Percentiles rank a stretch among this genome's conserved stretches.
phyloP scores from a whole-genome alignment of 2,113 vertebrate species.

The Lepus timidus region DNA sequence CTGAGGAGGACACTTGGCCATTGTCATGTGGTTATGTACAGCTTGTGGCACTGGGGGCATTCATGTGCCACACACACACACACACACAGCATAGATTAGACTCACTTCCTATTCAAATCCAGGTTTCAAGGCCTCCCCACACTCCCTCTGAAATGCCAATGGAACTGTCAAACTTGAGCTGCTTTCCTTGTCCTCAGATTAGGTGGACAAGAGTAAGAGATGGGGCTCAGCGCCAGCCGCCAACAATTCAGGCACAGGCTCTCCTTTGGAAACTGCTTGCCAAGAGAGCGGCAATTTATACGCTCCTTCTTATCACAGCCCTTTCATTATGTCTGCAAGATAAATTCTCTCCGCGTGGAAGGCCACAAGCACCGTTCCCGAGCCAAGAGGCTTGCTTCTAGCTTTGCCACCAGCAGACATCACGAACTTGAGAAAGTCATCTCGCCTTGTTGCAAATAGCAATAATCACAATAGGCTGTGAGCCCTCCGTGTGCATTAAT shows the following conservation, averaged over 20 bases:
- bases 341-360: neutral
- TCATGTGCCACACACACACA: neutral
- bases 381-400: neutral
- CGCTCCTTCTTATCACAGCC: neutral
- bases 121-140: neutral
- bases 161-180: neutral
- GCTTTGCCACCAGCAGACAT: neutral
- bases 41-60: neutral
- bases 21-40: rapidly evolving
- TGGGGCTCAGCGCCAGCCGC: neutral
- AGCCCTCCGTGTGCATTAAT: neutral
- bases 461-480: neutral
- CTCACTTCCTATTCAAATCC: neutral
- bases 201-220: neutral
- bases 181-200: neutral
- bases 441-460: neutral
- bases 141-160: neutral
- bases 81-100: neutral
- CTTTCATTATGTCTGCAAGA: neutral
- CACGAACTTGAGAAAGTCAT: neutral
- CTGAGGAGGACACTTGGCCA: neutral
- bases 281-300: neutral
- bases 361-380: neutral
- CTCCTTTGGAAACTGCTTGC: neutral
- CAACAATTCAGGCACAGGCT: neutral